Base-by-base conservation (phyloP, 2,888 invertebrate genomes). In the Epistrophe grossulariae region DNA sequence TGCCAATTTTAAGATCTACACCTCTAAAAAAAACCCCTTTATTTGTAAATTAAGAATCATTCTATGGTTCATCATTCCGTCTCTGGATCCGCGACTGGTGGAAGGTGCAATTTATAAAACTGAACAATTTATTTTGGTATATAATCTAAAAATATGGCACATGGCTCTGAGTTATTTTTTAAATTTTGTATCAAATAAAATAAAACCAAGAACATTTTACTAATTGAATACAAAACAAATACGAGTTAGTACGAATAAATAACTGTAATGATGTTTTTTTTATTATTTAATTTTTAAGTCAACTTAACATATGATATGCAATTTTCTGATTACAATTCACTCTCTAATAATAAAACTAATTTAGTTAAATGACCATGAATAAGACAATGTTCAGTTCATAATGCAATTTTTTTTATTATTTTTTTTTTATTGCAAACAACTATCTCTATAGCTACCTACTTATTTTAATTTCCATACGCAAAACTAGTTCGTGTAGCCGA, bases 311-410 rank as follows among this genome's bases (percentile, higher is more conserved):
- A 31, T 35, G 10, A 57, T 31, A 17, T 59, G 59, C 17, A 59
- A 35, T 59, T 59, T 59, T 35, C 35, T 59, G 10, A 35, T 35
- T 35, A 24, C 9, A 64, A 45, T 64, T 35, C n/a, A 59, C 59
- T 35, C 40, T 43, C 62, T 31, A 2, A 31, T 31, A 24, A 52
- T 55, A 52, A 55, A 55, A 68, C 68, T 70, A 55, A 43, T 55
- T 70, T 70, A 70, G 55, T 70, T n/a, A 70, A 55, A n/a, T 55
- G 70, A 55, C 70, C 70, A 15, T 70, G 55, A 52, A 70, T 24
- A 55, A 55, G 28, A 40, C 70, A 55, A 70, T 55, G 52, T 50
- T 50, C 6, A 48, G 17, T 68, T 31, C 35, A 68, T 38, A 35
- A 15, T 50, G 68, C 50, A 50, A 2, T 38, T 35, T 38, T 38